Evolutionary conservation across 2,113 vertebrate genomes (phyloP).

Genomic region (Phrynosoma blainvillii): DNA sequence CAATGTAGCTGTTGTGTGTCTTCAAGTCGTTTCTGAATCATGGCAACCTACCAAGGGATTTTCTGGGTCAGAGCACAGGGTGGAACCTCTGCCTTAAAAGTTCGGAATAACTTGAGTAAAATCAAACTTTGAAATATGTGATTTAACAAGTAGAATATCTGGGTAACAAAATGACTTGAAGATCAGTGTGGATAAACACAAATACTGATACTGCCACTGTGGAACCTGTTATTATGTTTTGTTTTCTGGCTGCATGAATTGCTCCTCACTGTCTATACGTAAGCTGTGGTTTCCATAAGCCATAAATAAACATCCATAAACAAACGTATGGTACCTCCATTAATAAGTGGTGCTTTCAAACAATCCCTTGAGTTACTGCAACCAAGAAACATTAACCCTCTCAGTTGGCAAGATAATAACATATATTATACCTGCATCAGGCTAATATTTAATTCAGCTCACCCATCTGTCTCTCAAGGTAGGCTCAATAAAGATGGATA

Average conservation of each 20-base stretch:
- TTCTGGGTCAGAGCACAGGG: too few relatives aligned
- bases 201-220: background rate
- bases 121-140: too few relatives aligned
- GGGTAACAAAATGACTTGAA: background rate
- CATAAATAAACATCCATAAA: too few relatives aligned
- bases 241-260: background rate
- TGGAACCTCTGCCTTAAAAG: background rate
- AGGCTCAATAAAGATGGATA: background rate
- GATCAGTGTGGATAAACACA: background rate
- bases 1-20: too few relatives aligned
- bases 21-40: too few relatives aligned
- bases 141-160: background rate
- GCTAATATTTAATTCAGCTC: background rate
- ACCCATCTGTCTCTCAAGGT: background rate
- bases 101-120: background rate
- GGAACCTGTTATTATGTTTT: background rate
- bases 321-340: background rate
- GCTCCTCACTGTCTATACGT: background rate
- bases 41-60: too few relatives aligned
- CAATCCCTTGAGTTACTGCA: background rate
- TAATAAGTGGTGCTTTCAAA: background rate
- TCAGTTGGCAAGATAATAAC: background rate
- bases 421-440: background rate
- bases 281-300: background rate
- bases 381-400: too few relatives aligned